Conservation (phyloP, 2,888 invertebrate species). For the Noctua janthe region DNA sequence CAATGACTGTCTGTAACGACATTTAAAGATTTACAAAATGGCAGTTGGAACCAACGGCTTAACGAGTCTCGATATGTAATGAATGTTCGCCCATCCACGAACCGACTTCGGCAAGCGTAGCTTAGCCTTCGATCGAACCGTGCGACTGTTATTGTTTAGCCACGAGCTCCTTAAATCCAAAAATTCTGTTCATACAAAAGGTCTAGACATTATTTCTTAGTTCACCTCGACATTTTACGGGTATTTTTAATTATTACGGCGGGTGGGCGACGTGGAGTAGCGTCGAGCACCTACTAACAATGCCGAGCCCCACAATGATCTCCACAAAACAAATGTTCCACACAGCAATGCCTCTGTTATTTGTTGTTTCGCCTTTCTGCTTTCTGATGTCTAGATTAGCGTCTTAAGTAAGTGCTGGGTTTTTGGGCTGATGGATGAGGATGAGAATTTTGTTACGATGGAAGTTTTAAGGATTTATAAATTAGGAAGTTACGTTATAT, state of each 20-base stretch:
- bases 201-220: slow-evolving; percentile 40
- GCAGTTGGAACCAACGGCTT: background rate
- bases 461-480: background rate
- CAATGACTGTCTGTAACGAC: background rate
- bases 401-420: slow-evolving; percentile 43
- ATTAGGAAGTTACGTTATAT: background rate
- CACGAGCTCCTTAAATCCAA: background rate
- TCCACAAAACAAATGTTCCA: slow-evolving; percentile 66
- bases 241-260: slow-evolving; percentile 70
- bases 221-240: slow-evolving; percentile 64
- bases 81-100: background rate
- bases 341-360: slow-evolving; percentile 52
- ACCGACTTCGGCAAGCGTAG: background rate
- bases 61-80: background rate
- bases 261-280: slow-evolving; percentile 63
- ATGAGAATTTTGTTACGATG: background rate
- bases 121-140: background rate
- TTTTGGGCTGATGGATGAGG: background rate
- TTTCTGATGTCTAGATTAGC: slow-evolving; percentile 56
- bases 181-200: slow-evolving; percentile 12
- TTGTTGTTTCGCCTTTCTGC: slow-evolving; percentile 53
- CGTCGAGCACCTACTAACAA: slow-evolving; percentile 69
- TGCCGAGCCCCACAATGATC: slow-evolving; percentile 65
- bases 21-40: background rate
- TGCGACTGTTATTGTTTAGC: background rate